A percentile compares a stretch with the other conserved stretches of the same genome.
Evolutionary conservation across 1,140 invertebrate genomes (phyloP).

Genomic region (Charaxes varanes): DNA sequence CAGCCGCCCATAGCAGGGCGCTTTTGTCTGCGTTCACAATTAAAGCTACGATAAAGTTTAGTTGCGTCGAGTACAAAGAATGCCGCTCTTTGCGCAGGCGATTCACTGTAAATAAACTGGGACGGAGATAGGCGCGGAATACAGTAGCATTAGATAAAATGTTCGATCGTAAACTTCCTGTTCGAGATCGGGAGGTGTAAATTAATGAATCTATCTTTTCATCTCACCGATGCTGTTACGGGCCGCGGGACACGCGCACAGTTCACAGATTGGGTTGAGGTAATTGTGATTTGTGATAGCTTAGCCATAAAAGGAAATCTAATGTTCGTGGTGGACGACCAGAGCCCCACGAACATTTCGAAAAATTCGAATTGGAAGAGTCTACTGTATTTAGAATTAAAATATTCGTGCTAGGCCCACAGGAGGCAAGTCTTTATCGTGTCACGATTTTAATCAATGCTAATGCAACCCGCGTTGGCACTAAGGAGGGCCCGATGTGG

Average conservation of each 20-base stretch:
- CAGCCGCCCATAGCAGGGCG: constrained; percentile 39
- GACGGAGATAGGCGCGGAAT: constrained; percentile 31
- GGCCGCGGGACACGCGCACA: constrained; percentile 2
- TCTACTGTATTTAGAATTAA: too few species aligned
- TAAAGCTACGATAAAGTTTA: constrained; percentile 66
- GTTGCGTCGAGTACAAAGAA: constrained; percentile 54
- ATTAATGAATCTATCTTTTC: constrained; percentile 65
- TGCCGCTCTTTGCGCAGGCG: constrained; percentile 53
- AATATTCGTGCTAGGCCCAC: too few species aligned
- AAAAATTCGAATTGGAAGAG: too few species aligned
- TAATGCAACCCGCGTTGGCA: too few species aligned
- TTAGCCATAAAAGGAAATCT: too few species aligned
- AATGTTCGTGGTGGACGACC: too few species aligned
- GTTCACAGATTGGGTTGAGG: too few species aligned
- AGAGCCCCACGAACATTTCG: too few species aligned
- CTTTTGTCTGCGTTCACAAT: constrained; percentile 66
- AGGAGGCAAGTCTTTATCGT: too few species aligned
- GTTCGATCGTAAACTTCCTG: constrained; percentile 64
- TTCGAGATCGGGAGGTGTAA: constrained; percentile 56
- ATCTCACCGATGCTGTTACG: constrained; percentile 51
- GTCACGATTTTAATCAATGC: too few species aligned
- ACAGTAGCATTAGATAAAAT: constrained; percentile 61
- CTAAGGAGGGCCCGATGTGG: too few species aligned
- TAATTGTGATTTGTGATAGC: too few species aligned
- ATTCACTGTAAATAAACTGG: constrained; percentile 55